Evolutionary conservation across 2,113 vertebrate genomes (phyloP).

Genomic region (Phrynocephalus versicolor): DNA sequence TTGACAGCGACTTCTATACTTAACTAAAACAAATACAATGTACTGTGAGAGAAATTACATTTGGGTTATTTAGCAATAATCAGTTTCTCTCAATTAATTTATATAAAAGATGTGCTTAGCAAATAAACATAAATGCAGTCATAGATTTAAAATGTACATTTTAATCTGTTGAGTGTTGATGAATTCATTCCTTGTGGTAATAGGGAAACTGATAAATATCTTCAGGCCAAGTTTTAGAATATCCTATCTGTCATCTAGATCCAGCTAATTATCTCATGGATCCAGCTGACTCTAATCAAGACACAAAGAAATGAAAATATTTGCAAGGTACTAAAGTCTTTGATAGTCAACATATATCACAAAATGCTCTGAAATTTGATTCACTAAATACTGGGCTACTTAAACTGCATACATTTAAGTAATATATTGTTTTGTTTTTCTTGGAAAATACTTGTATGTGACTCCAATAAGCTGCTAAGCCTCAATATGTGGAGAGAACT

Average conservation of each 20-base stretch:
- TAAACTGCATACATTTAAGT: background rate
- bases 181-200: constrained; percentile 20
- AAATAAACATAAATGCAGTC: constrained; percentile 15
- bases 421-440: too few species aligned
- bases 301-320: constrained; percentile 1
- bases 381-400: background rate
- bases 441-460: background rate
- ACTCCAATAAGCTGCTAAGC: background rate
- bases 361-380: background rate
- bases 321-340: background rate
- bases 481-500: background rate
- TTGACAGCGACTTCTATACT: background rate
- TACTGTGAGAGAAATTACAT: constrained; percentile 5
- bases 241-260: constrained; percentile 20
- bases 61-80: constrained; percentile 6
- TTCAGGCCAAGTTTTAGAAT: background rate
- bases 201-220: constrained; percentile 22
- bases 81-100: background rate
- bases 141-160: constrained; percentile 12
- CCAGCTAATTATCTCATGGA: constrained; percentile 11
- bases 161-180: constrained; percentile 10
- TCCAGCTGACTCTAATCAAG: background rate
- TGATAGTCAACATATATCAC: background rate
- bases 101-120: constrained; percentile 13
- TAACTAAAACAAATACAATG: background rate